Base-by-base conservation (phyloP, 2,888 invertebrate genomes). In the Platycnemis pennipes region DNA sequence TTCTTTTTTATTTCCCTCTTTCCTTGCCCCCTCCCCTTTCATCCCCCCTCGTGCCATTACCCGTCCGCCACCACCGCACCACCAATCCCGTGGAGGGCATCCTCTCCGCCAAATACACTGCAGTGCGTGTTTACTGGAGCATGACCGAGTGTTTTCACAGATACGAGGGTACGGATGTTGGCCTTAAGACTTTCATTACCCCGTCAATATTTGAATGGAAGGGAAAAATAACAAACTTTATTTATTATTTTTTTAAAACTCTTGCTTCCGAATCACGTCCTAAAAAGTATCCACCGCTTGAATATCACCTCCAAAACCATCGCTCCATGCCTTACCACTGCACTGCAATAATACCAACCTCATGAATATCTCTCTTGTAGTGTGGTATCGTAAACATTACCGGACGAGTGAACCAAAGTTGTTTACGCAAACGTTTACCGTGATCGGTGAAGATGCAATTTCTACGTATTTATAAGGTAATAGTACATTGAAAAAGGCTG, bases 171-270 rank as follows among this genome's bases (percentile, higher is more conserved):
- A 8, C 5, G 26, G 26, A 63, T 63, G 26, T 63, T 63, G 63
- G 4, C n/a, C 63, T 63, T 63, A 63, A 63, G 63, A 63, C n/a
- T 63, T 63, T 63, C 63, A 63, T 63, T 63, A 63, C 63, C 63
- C 63, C 22, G 63, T 63, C 63, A 63, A 63, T 63, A 63, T 63
- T 63, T n/a, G 63, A 63, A 63, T 63, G 63, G n/a, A n/a, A 26
- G 26, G 26, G n/a, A 56, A 5, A 63, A 26, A 63, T 26, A 63
- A 63, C 22, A n/a, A 63, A 26, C 26, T n/a, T n/a, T n/a, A n/a
- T n/a, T n/a, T n/a, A n/a, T n/a, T n/a, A 63, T 63, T 63, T n/a
- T 53, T 53, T 53, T 53, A 4, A 8, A n/a, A 63, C 22, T 26
- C 22, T 8, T 2, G 63, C 7, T 63, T 63, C 63, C 63, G 63